phyloP scores from a whole-genome alignment of 2,113 vertebrate species.

The Oxygymnocypris stewartii region DNA sequence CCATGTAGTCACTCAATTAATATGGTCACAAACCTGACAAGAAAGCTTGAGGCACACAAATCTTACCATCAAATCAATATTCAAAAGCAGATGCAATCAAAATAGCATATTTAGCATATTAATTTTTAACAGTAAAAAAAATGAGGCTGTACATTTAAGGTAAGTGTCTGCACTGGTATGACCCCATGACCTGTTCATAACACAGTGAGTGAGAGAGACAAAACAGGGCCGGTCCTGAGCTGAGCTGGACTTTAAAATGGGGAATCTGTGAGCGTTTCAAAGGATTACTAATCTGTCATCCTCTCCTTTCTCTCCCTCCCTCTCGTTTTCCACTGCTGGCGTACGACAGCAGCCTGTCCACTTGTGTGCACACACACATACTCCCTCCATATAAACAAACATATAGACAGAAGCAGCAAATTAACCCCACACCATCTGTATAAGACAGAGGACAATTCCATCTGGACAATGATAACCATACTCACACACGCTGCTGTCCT shows the following conservation, averaged over 20 bases:
- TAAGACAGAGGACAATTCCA: conserved; percentile 15
- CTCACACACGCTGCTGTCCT: conserved; percentile 15
- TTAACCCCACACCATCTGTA: neutral
- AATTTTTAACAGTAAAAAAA: neutral
- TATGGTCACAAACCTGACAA: too few species aligned
- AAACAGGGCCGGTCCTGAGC: neutral
- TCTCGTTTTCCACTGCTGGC: conserved; percentile 27
- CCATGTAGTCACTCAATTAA: neutral
- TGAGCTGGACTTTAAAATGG: conserved; percentile 51
- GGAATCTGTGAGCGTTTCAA: conserved; percentile 54
- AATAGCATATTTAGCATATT: neutral
- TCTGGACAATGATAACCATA: conserved; percentile 8
- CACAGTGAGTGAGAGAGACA: neutral
- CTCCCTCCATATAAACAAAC: conserved; percentile 22
- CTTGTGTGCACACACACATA: conserved; percentile 5
- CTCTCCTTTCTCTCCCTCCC: conserved; percentile 29
- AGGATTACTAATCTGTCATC: conserved; percentile 59
- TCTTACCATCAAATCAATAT: neutral
- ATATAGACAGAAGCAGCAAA: conserved; percentile 10
- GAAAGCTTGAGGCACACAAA: neutral
- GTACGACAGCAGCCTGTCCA: conserved; percentile 15
- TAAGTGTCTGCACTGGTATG: neutral
- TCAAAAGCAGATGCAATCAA: neutral
- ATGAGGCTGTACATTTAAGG: neutral
- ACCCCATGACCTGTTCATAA: conserved; percentile 15